Evolutionary conservation across 64 coral and sea anemone species (phyloP).

Genomic region (Stichodactyla mertensii): DNA sequence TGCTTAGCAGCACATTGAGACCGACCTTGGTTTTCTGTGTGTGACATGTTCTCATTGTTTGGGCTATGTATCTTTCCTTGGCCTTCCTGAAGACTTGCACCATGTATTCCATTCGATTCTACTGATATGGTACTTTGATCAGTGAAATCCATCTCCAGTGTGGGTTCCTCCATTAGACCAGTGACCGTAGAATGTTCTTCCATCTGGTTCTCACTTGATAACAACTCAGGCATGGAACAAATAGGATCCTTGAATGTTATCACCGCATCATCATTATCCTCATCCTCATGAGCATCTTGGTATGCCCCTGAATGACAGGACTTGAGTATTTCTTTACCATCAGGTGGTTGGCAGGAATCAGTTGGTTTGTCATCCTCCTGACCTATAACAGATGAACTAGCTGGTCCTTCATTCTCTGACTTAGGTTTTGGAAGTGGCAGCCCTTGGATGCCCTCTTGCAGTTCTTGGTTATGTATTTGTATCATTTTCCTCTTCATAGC

Average conservation of each 20-base stretch:
- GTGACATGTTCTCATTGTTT: not conserved
- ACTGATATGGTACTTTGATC: not conserved
- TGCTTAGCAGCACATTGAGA: not conserved
- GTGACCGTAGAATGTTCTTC: not conserved
- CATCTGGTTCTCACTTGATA: not conserved
- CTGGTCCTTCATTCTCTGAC: not conserved
- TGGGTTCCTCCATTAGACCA: constrained; percentile 6
- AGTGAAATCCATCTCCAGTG: not conserved
- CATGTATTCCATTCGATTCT: not conserved
- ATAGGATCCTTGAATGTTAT: constrained; percentile 10
- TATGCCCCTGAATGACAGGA: not conserved
- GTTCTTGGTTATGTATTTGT: not conserved
- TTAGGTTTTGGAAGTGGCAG: not conserved
- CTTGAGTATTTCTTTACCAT: not conserved
- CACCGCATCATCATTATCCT: not conserved
- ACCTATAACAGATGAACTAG: not conserved
- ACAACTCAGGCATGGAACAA: not conserved
- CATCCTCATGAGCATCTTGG: not conserved
- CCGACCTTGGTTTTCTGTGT: not conserved
- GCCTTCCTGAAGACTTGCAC: not conserved
- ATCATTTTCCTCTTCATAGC: constrained; percentile 38
- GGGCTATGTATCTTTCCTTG: not conserved
- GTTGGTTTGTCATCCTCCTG: not conserved
- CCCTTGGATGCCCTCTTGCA: not conserved
- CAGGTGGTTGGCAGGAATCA: not conserved